Base-by-base conservation (phyloP, 1,140 invertebrate species). In the Drosophila truncata region DNA sequence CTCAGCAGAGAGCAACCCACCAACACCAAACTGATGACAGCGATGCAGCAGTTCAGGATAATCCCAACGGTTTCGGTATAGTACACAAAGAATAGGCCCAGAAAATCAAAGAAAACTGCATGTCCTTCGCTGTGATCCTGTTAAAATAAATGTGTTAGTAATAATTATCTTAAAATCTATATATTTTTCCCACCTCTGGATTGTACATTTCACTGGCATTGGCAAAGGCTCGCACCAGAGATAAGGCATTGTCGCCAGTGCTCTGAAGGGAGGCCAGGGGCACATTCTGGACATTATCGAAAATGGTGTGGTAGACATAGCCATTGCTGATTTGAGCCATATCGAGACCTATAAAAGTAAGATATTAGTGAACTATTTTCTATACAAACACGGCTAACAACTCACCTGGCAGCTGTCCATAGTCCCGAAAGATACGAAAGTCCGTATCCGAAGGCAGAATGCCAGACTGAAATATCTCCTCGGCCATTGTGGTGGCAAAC, bases 401-500 rank as follows among this genome's bases (percentile, higher is more conserved):
- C 77, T 41, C 18, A 88, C 84, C 96, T 60, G 96, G 96, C 41
- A 97, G 93, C 77, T 96, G 95, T 35, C 96, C 96, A 93, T 96
- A 97, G 94, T 99, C 98, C 61, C 98, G 94, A 91, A 99, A 99
- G 87, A 99, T 98, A 58, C 98, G 94, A 93, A 97, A 99, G 94
- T 99, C 98, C 5, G 98, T 99, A 93, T 99, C 98, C 8, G 97
- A 98, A 27, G 98, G 98, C 77, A 99, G 96, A 33, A 99, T 94
- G 8, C 97, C 97, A 88, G 96, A 96, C 93, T 99, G 96, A 93
- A 99, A 99, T 84, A 99, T 96, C 94, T 99, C 98, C 94, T 99
- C 98, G 49, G 96, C 98, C 78, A 99, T 93, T 31, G 97, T 96
- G 41, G 96, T 97, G 8, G 97, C 98, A 93, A 97, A 98, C 4